phyloP scores from a whole-genome alignment of 35 echinoderm and acorn worm species.

The Ptychodera flava region DNA sequence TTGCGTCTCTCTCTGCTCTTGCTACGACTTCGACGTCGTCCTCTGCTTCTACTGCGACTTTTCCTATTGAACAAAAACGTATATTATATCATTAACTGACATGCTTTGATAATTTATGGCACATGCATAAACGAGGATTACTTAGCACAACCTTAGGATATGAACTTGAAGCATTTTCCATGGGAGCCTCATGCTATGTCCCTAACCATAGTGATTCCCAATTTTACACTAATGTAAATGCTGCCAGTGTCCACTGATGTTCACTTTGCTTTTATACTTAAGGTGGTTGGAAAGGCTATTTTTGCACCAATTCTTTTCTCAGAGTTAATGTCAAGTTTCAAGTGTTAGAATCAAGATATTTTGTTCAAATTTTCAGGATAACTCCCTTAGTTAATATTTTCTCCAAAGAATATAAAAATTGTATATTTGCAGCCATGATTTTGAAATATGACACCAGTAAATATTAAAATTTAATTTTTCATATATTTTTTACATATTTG shows the following conservation, averaged over 20 bases:
- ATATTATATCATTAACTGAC: slow-evolving; percentile 9
- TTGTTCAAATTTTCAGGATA: no score
- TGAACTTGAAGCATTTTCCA: background rate
- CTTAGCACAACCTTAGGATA: background rate
- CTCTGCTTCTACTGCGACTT: slow-evolving; percentile 9
- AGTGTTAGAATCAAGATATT: no score
- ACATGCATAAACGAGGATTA: background rate
- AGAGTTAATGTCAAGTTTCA: no score
- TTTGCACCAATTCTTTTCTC: no score
- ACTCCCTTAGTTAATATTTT: no score
- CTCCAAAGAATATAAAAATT: no score
- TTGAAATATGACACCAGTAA: no score
- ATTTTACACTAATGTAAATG: background rate
- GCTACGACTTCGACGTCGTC: background rate
- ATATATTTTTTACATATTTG: no score
- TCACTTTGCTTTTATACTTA: no score
- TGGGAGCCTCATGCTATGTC: background rate
- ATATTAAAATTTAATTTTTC: no score
- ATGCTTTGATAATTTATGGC: slow-evolving; percentile 6
- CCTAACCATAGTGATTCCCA: background rate
- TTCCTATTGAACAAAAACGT: slow-evolving; percentile 5
- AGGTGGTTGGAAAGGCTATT: no score
- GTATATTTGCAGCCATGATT: no score
- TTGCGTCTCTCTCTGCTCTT: background rate
- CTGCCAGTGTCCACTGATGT: background rate